Evolutionary conservation across 2,113 vertebrate genomes (phyloP).

Genomic region (Scatophagus argus): DNA sequence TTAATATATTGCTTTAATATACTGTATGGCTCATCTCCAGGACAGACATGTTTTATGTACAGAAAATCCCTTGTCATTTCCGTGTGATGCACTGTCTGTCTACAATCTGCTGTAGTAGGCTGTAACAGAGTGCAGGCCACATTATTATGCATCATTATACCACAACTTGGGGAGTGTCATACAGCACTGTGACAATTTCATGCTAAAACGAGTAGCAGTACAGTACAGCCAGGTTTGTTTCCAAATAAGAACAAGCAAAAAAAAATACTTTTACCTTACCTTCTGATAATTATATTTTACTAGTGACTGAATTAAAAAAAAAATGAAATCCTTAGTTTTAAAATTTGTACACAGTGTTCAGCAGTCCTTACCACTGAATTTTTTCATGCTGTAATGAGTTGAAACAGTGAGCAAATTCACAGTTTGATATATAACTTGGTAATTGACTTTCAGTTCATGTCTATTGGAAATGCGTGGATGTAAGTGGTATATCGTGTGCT

Average conservation of each 20-base stretch:
- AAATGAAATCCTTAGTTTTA: not conserved
- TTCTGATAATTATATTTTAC: not conserved
- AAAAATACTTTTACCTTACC: not conserved
- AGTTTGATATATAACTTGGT: not conserved
- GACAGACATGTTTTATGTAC: not conserved
- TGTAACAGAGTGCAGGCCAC: not conserved
- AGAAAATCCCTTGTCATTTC: not conserved
- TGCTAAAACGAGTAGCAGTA: slow-evolving; percentile 26
- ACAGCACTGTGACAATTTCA: slow-evolving; percentile 38
- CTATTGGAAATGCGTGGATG: not conserved
- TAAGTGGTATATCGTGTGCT: not conserved
- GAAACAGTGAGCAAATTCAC: not conserved
- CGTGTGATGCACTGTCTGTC: too few species aligned
- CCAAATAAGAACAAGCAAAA: not conserved
- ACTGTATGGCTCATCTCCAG: not conserved
- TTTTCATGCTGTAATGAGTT: not conserved
- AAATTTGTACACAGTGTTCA: not conserved
- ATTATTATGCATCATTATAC: slow-evolving; percentile 43
- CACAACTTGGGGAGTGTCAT: slow-evolving; percentile 20
- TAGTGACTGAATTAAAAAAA: not conserved
- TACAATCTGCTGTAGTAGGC: slow-evolving; percentile 3
- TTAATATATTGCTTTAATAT: not conserved
- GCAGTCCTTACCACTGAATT: not conserved
- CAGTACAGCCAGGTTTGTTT: not conserved
- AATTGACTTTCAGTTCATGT: not conserved